phyloP scores from a whole-genome alignment of 2,797 vertebrate genomes.

The Lagorchestes hirsutus region DNA sequence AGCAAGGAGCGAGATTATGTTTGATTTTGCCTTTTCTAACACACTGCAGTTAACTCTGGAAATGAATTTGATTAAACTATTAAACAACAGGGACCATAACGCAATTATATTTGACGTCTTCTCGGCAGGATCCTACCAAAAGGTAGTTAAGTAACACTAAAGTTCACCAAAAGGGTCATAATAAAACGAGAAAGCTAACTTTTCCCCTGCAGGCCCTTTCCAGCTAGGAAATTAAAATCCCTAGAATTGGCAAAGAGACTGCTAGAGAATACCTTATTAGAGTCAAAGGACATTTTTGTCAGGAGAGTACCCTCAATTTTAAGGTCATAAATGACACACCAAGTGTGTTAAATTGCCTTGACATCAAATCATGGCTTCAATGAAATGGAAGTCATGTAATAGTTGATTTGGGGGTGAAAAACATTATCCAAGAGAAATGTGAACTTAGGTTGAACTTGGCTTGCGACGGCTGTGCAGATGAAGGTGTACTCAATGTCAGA shows the following conservation, averaged over 20 bases:
- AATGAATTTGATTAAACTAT: slow-evolving; percentile 64
- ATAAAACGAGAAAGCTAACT: slow-evolving; percentile 55
- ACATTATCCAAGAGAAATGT: slow-evolving; percentile 54
- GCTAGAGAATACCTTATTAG: slow-evolving; percentile 35
- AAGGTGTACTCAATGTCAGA: slow-evolving; percentile 20
- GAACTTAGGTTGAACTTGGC: slow-evolving; percentile 57
- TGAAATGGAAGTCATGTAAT: slow-evolving; percentile 48
- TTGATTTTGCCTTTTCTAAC: slow-evolving; percentile 31
- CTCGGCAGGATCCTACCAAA: slow-evolving; percentile 53
- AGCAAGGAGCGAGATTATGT: slow-evolving; percentile 37
- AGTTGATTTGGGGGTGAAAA: slow-evolving; percentile 29
- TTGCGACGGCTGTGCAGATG: slow-evolving; percentile 39
- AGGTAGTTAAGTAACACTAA: slow-evolving; percentile 38
- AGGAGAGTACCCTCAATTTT: slow-evolving; percentile 61
- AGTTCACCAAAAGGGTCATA: slow-evolving; percentile 52
- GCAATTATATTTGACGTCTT: slow-evolving; percentile 58
- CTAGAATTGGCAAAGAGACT: slow-evolving; percentile 28
- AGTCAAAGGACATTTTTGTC: slow-evolving; percentile 57
- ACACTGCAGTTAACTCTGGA: slow-evolving; percentile 22
- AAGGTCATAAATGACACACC: slow-evolving; percentile 55
- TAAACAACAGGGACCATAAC: slow-evolving; percentile 57
- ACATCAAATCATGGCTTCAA: slow-evolving; percentile 49
- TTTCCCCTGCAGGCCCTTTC: slow-evolving; percentile 28
- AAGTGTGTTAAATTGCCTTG: slow-evolving; percentile 54
- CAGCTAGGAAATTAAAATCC: slow-evolving; percentile 49